Conservation (phyloP, 1,140 invertebrate genomes). For the Pinna nobilis region DNA sequence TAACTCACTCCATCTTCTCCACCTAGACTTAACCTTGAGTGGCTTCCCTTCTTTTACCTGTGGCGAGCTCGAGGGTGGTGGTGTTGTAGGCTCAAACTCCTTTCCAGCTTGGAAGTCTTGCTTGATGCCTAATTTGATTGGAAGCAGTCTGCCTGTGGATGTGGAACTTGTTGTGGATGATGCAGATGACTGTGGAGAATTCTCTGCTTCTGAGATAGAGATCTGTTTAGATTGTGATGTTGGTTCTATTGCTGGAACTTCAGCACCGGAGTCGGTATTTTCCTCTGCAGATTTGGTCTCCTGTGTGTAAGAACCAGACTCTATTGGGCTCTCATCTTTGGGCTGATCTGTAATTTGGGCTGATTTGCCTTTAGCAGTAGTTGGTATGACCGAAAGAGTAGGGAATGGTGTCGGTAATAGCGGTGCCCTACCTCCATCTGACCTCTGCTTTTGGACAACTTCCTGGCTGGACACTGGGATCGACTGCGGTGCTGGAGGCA, state of each 20-base stretch:
- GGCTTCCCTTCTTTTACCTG: conserved; percentile 77
- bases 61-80: conserved; percentile 19
- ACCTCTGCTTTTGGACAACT: no score
- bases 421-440: no score
- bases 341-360: background rate
- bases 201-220: conserved; percentile 2
- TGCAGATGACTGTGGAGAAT: background rate
- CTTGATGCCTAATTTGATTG: conserved; percentile 43
- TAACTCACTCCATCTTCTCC: conserved; percentile 87
- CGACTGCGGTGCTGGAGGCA: no score
- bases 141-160: conserved; percentile 3
- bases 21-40: conserved; percentile 90
- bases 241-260: background rate
- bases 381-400: no score
- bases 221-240: background rate
- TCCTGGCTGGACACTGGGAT: no score
- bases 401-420: no score
- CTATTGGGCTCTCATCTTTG: background rate
- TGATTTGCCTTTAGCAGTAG: no score
- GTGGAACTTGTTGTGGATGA: background rate
- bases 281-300: conserved; percentile 3
- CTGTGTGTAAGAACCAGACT: background rate
- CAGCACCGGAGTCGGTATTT: background rate
- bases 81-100: conserved; percentile 27
- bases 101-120: conserved; percentile 33